phyloP scores from a whole-genome alignment of 2,797 vertebrate species.

The Sparus aurata region DNA sequence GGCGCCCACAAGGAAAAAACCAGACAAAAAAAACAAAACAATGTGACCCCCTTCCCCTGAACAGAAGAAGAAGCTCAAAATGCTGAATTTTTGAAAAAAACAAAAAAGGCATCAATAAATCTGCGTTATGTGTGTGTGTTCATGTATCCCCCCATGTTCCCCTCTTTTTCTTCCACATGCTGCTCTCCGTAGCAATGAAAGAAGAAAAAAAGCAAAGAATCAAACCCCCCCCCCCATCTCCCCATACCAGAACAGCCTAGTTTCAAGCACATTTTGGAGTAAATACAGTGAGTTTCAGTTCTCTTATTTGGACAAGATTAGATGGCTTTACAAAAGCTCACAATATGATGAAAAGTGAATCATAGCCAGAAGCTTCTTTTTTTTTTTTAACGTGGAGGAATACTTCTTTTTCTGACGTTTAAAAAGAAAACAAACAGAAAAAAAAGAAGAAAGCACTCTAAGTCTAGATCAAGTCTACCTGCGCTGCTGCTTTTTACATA shows the following conservation, averaged over 20 bases:
- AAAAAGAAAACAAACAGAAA: constrained; percentile 42
- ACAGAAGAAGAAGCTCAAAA: constrained; percentile 62
- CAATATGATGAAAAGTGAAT: constrained; percentile 85
- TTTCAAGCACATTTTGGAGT: constrained; percentile 78
- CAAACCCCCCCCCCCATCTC: not conserved
- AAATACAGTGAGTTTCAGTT: constrained; percentile 80
- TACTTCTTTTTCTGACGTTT: constrained; percentile 72
- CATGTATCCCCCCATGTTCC: too few species aligned
- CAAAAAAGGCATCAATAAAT: constrained; percentile 70
- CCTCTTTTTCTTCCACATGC: not conserved
- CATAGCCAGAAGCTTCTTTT: constrained; percentile 81
- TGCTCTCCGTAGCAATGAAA: constrained; percentile 21
- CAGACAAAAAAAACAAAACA: constrained; percentile 2
- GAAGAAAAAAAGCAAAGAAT: constrained; percentile 27
- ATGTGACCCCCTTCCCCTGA: constrained; percentile 33
- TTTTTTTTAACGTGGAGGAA: constrained; percentile 74
- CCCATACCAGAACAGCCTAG: constrained; percentile 39
- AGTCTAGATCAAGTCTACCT: constrained; percentile 71
- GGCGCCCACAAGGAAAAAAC: constrained; percentile 28
- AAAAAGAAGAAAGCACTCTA: constrained; percentile 72
- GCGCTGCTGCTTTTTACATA: constrained; percentile 59
- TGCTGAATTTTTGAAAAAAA: constrained; percentile 48
- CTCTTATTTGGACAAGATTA: constrained; percentile 84
- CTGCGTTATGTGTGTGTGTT: not conserved
- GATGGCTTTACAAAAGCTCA: constrained; percentile 89